Base-by-base conservation (phyloP, 1,140 invertebrate species). In the Neodiprion fabricii region DNA sequence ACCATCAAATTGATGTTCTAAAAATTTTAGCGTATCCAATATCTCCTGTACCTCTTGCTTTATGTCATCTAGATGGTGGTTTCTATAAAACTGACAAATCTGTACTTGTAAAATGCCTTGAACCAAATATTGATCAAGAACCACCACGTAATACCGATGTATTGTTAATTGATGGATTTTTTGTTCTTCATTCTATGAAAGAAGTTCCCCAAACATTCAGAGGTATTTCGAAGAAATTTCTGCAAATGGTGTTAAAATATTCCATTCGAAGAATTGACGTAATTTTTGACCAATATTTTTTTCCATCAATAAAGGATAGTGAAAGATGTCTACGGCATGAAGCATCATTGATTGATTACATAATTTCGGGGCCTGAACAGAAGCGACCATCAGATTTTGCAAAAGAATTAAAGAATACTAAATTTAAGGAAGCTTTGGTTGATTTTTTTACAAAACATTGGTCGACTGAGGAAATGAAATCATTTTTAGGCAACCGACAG, bases 81-180 rank as follows among this genome's bases (percentile, higher is more conserved):
- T 17, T 72, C n/a, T 50, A 73, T 74, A 82, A 80, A 71, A 80
- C 79, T 40, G 74, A 77, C 47, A 83, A 82, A 77, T 81, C 79
- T 11, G 53, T 65, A 23, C 69, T 80, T n/a, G 76, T 79, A 47
- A 77, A 79, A 76, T 72, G 40, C 49, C 75, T 81, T 48, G 76
- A 81, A 74, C 76, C 78, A 68, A 49, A 73, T 9, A 21, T 78
- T 14, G 48, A 81, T 23, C 65, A 74, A 28, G 47, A 76, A 53
- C 17, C 72, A 72, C 79, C 78, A 74, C 9, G 8, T 70, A 65
- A 68, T 14, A 72, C 78, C 21, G 83, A 84, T 77, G 50, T 81
- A 14, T 14, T 78, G 9, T 73, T 84, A 21, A 71, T 80, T 48
- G 83, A 84, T 76, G 83, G 82, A 9, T 84, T 84, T 72, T 85